Evolutionary conservation across 2,113 vertebrate species (phyloP).

Genomic region (Gavia stellata): DNA sequence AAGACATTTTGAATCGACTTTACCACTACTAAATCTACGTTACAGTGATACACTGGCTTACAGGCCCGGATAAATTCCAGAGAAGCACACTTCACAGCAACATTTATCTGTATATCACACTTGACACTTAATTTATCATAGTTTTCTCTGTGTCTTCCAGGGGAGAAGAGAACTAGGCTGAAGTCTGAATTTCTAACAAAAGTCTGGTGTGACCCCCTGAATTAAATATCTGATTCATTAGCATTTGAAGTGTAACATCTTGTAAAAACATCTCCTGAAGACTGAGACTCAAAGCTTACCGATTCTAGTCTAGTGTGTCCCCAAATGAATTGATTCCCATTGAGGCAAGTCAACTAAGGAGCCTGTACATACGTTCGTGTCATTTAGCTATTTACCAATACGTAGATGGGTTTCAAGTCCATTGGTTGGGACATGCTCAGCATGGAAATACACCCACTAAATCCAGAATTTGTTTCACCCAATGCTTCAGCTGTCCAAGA

Average conservation of each 20-base stretch:
- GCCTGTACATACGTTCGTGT: fast-evolving
- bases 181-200: neutral
- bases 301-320: neutral
- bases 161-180: neutral
- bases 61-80: neutral
- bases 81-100: neutral
- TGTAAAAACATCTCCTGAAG: neutral
- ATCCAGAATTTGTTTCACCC: neutral
- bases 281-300: neutral
- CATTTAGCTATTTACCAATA: neutral
- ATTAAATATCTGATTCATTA: slow-evolving; percentile 22
- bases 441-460: neutral
- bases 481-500: neutral
- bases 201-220: neutral
- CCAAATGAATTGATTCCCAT: neutral
- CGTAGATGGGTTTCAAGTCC: neutral
- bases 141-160: neutral
- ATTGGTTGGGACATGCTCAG: neutral
- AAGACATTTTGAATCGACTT: neutral
- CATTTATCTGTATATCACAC: slow-evolving; percentile 17
- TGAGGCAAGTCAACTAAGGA: neutral
- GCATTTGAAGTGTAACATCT: neutral
- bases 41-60: neutral
- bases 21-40: neutral
- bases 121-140: slow-evolving; percentile 39